phyloP scores from a whole-genome alignment of 2,888 invertebrate species.

The Clistopyga incitator region DNA sequence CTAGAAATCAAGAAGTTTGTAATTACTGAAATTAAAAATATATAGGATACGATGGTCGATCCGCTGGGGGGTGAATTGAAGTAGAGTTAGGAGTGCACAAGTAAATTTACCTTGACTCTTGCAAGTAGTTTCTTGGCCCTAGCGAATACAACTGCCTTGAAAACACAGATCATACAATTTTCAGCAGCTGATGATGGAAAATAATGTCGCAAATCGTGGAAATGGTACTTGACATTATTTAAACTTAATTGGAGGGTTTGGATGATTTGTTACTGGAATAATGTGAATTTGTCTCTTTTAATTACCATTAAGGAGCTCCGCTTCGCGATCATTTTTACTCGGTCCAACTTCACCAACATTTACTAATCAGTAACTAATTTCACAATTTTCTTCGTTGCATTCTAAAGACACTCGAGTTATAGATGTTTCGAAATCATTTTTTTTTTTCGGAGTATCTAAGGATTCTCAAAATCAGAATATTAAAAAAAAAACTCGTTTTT shows the following conservation, averaged over 20 bases:
- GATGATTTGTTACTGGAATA: background rate
- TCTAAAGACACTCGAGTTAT: too few relatives aligned
- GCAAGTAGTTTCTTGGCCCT: background rate
- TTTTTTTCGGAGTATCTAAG: too few relatives aligned
- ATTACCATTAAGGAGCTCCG: too few relatives aligned
- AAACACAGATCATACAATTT: background rate
- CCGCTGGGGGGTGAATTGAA: constrained; percentile 1
- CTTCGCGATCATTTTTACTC: too few relatives aligned
- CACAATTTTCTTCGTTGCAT: too few relatives aligned
- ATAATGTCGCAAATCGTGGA: background rate
- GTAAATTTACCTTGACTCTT: constrained; percentile 12
- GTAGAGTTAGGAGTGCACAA: background rate
- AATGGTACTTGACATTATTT: background rate
- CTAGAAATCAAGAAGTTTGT: constrained; percentile 39
- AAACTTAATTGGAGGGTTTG: background rate
- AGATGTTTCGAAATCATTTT: too few relatives aligned
- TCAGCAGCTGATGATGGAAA: background rate
- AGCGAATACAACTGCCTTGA: background rate
- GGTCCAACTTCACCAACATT: too few relatives aligned
- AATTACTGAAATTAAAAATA: constrained; percentile 30
- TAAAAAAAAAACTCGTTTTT: too few relatives aligned
- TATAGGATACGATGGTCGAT: constrained; percentile 10
- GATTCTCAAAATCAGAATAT: too few relatives aligned
- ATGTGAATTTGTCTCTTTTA: background rate
- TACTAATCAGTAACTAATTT: too few relatives aligned